phyloP scores from a whole-genome alignment of 2,888 invertebrate genomes.

The Periphyllus acericola region DNA sequence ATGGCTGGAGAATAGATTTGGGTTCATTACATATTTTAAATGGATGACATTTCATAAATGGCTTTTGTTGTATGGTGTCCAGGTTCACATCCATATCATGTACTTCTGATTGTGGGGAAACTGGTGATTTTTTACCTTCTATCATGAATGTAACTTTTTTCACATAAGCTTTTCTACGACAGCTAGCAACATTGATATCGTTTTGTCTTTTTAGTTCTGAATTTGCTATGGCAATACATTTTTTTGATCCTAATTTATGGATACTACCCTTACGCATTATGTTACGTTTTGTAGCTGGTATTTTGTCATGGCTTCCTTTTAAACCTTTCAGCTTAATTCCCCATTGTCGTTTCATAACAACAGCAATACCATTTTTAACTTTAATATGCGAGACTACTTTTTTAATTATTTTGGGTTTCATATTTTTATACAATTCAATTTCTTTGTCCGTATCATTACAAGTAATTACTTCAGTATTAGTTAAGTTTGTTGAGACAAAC shows the following conservation, averaged over 20 bases:
- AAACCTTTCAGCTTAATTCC: conserved; percentile 34
- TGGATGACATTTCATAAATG: conserved; percentile 55
- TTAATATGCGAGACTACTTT: conserved; percentile 34
- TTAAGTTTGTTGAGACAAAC: conserved; percentile 11
- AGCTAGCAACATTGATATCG: conserved; percentile 1
- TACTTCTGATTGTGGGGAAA: conserved; percentile 28
- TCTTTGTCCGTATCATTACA: conserved; percentile 33
- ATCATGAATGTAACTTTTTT: conserved; percentile 53
- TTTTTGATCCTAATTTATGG: conserved; percentile 28
- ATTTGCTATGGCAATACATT: conserved; percentile 28
- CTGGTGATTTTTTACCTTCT: conserved; percentile 46
- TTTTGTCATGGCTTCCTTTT: conserved; percentile 10
- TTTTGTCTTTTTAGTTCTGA: conserved; percentile 44
- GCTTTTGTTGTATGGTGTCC: conserved; percentile 29
- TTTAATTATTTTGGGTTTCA: conserved; percentile 31
- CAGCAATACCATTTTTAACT: conserved; percentile 6
- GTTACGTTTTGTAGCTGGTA: conserved; percentile 43
- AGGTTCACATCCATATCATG: conserved; percentile 35
- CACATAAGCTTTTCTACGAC: conserved; percentile 44
- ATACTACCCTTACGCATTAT: conserved; percentile 46
- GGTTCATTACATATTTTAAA: conserved; percentile 41
- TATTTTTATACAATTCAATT: conserved; percentile 54
- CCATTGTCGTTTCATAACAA: conserved; percentile 33
- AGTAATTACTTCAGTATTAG: neutral
- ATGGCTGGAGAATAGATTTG: conserved; percentile 29